A percentile compares a stretch with the other conserved stretches of the same genome.
phyloP scores from a whole-genome alignment of 2,797 vertebrate species.

The Sebastes cheni region DNA sequence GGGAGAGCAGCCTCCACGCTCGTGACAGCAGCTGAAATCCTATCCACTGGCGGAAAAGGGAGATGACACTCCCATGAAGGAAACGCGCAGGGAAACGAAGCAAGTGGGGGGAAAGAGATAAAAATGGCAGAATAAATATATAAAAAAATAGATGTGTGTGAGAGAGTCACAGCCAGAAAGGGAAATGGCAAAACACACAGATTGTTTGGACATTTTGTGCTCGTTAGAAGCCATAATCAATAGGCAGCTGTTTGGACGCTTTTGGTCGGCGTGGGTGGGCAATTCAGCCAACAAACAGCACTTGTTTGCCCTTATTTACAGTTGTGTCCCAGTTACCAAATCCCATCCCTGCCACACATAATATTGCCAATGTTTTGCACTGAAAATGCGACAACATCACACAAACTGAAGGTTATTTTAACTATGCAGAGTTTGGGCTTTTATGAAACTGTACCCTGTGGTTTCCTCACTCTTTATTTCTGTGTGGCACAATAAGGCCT shows the following conservation, averaged over 20 bases:
- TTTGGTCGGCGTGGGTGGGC: conserved; percentile 40
- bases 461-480: neutral
- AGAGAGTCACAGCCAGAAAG: conserved; percentile 27
- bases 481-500: neutral
- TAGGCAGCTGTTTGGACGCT: conserved; percentile 35
- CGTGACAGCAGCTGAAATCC: conserved; percentile 68
- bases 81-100: conserved; percentile 29
- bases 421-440: neutral
- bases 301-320: conserved; percentile 40
- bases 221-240: conserved; percentile 45
- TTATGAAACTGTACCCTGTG: neutral
- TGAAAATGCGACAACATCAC: neutral
- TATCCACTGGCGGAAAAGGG: conserved; percentile 54
- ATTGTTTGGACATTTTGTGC: conserved; percentile 47
- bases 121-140: conserved; percentile 43
- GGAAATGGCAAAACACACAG: conserved; percentile 19
- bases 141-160: conserved; percentile 6
- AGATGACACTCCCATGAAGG: conserved; percentile 58
- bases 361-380: neutral
- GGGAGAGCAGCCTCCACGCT: conserved; percentile 54
- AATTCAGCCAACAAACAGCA: conserved; percentile 41
- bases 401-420: conserved; percentile 2
- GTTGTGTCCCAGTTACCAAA: conserved; percentile 43
- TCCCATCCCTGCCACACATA: conserved; percentile 11
- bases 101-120: conserved; percentile 1